Evolutionary conservation across 2,888 invertebrate species (phyloP).

Genomic region (Girardia tigrina): DNA sequence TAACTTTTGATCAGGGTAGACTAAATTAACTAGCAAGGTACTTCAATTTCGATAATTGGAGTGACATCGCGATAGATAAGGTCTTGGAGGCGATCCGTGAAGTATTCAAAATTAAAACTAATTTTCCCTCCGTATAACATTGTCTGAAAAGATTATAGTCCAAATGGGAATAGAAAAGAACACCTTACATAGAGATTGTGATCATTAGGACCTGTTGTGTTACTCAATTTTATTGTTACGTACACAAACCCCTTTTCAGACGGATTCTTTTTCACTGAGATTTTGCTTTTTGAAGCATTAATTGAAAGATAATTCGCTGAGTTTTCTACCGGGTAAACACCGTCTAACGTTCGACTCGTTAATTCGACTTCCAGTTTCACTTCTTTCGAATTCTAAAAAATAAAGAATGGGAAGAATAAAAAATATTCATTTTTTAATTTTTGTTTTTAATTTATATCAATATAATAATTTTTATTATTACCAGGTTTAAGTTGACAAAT

Average conservation of each 20-base stretch:
- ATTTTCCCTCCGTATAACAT: conserved; percentile 7
- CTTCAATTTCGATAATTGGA: conserved; percentile 6
- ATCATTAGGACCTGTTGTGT: not conserved
- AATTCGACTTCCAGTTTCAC: not conserved
- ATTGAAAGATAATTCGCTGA: not conserved
- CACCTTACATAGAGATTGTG: not conserved
- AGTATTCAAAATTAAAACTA: not conserved
- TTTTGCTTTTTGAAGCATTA: not conserved
- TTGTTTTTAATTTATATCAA: not conserved
- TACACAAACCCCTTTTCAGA: not conserved
- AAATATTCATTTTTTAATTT: too few relatives aligned
- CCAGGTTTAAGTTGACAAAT: not conserved
- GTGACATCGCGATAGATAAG: not conserved
- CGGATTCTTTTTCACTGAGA: not conserved
- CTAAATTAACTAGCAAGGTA: not conserved
- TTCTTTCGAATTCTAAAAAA: not conserved
- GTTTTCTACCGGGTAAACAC: not conserved
- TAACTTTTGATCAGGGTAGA: not conserved
- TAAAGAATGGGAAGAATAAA: not conserved
- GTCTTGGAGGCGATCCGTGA: not conserved
- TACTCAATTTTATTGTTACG: not conserved
- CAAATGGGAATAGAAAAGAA: not conserved
- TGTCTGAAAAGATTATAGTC: not conserved
- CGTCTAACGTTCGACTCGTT: not conserved
- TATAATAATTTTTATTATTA: not conserved